A percentile compares a stretch with the other conserved stretches of the same genome.
These are phyloP conservation scores for Macrostomum lignano DNA, from an alignment of 1,140 invertebrate genomes.

Conservation along the genomic window DNA sequence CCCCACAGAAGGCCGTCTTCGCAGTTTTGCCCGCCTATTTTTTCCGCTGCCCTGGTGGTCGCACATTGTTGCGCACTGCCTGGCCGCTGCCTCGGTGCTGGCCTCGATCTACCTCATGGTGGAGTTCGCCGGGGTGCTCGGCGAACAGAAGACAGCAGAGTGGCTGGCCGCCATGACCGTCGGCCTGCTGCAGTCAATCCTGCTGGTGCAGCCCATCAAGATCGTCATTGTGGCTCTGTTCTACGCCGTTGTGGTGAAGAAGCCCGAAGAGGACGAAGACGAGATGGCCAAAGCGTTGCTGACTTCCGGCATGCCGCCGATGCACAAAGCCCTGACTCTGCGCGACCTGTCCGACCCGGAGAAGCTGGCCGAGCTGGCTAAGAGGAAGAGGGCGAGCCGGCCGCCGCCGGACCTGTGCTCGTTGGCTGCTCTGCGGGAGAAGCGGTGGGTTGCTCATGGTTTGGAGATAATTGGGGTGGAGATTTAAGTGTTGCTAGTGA, in stretches of 20 bases:
- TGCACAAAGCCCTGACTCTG: too few species aligned
- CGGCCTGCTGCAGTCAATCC: too few species aligned
- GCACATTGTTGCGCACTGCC: slow-evolving; percentile 13
- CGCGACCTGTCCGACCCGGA: slow-evolving; percentile 9
- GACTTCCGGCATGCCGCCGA: not conserved
- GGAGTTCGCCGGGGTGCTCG: slow-evolving; percentile 16
- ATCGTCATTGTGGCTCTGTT: slow-evolving; percentile 12
- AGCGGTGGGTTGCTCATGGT: too few species aligned
- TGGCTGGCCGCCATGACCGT: too few species aligned
- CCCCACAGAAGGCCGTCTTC: slow-evolving; percentile 8
- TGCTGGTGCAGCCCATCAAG: too few species aligned
- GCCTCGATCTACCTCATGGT: slow-evolving; percentile 15
- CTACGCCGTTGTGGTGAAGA: slow-evolving; percentile 12
- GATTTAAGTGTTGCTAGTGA: too few species aligned
- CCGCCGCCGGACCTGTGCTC: slow-evolving; percentile 11
- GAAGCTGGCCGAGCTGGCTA: slow-evolving; percentile 7
- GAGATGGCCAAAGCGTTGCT: slow-evolving; percentile 2
- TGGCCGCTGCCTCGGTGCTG: slow-evolving; percentile 11
- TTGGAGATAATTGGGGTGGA: too few species aligned
- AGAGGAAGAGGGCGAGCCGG: slow-evolving; percentile 8
- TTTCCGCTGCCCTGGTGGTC: slow-evolving; percentile 15
- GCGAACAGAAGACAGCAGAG: slow-evolving; percentile 11
- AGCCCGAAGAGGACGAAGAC: slow-evolving; percentile 10
- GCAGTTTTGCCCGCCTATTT: too few species aligned
- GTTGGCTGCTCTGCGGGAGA: slow-evolving; percentile 10